Base-by-base conservation (phyloP, 30 jellyfish, hydroid and myxozoan genomes). In the Hydra vulgaris region DNA sequence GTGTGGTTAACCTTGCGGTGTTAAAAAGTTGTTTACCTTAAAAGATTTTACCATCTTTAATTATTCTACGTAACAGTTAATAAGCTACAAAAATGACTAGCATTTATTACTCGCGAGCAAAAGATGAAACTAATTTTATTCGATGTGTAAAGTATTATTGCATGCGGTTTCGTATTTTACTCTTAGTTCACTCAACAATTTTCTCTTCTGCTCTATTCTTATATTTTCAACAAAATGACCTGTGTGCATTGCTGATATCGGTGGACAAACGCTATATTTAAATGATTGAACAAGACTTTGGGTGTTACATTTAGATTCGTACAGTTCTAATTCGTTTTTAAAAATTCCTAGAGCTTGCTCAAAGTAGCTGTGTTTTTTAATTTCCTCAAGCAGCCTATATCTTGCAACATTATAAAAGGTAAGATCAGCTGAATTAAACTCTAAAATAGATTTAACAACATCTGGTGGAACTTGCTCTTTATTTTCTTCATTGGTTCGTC, bases 351-450 rank as follows among this genome's bases (percentile, higher is more conserved):
- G 55, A 19, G 71, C 26, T 24, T 74, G 70, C 7, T 27, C 54
- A 78, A 78, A 78, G 0, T 78, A 23, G 0, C 26, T 40, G 21
- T 53, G 77, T 21, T 26, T 77, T 55, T 23, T 1, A 4, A 78
- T 53, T 19, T 61, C 77, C 21, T 61, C 55, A 21, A 53, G 15
- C 24, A 78, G 79, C 25, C 85, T 27, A 17, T 66, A 5, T 7
- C 15, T 23, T 18, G 85, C 85, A 20, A 22, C 27, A 15, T 24
- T 26, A 54, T 78, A 78, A 17, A 78, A 23, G 4, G 54, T n/a
- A 16, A 61, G 22, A 53, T 78, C 85, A 18, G 25, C 79, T 19
- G 20, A 25, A 54, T 78, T 78, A 54, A 52, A 78, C 0, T 20
- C 26, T 54, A 78, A 18, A 8, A 78, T 78, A 7, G 77, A 52